Evolutionary conservation across 2,888 invertebrate genomes (phyloP), one percentile per base, ranked within the genome.

Genomic region (Colletes collaris): DNA sequence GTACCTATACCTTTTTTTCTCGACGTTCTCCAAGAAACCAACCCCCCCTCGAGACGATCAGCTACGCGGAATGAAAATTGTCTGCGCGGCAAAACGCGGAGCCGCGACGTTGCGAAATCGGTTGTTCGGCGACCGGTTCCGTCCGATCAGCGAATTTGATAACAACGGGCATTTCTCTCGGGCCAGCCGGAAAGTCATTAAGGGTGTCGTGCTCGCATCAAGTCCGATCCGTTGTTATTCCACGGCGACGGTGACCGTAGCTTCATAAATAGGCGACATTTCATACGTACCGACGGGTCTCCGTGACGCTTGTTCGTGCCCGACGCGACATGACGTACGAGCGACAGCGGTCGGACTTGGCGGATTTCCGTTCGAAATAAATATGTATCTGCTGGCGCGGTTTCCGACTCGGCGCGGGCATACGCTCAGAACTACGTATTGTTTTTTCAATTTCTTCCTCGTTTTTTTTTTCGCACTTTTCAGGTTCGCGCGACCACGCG

Each of bases 321-420:
- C 64, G 44, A 56, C 76, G 66, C 70, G 74, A 79, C 75, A 80
- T 86, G 86, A 86, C 83, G 76, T 86, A 82, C 82, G 87, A 79
- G 73, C 85, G 80, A 82, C 80, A 80, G 79, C 56, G 50, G 75
- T 82, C 81, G 80, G 71, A 83, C 78, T 79, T 76, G 75, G 72
- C 85, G 88, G 86, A 88, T 89, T 88, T 89, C 85, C 86, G 82
- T 81, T 84, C 71, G 83, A 85, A 86, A 89, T 88, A 86, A 87
- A 89, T 88, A 86, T 83, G 82, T 81, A 85, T 81, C 84, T 75
- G 73, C 66, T 64, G 58, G 62, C 76, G 46, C 46, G 56, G 83
- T 56, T 69, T 81, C 80, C 77, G 83, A 66, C 83, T 59, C n/a
- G 13, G 44, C 55, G 60, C 69, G 70, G 66, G 64, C 53, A 64